These are phyloP conservation scores for Naso thynnoides DNA, from an alignment of 2,797 vertebrate genomes.

Conservation along the genomic window DNA sequence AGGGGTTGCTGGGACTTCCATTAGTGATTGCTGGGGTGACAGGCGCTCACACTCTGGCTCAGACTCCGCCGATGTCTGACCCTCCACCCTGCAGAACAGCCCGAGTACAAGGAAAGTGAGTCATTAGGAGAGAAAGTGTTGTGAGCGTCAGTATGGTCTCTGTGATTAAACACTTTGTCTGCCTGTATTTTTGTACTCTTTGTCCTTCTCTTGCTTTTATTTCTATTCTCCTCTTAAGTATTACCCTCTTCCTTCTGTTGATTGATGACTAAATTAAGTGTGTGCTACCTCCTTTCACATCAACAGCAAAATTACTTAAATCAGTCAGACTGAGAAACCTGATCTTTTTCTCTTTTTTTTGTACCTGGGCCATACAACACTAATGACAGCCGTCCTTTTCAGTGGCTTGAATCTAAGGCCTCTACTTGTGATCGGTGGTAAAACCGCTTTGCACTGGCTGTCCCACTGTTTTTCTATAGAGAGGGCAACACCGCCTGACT, in stretches of 20 bases:
- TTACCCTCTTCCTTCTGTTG: not conserved
- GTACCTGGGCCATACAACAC: not conserved
- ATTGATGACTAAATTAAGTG: not conserved
- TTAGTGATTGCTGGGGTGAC: constrained; percentile 77
- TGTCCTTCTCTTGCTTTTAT: constrained; percentile 8
- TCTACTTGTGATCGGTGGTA: too few species aligned
- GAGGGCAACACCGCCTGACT: too few species aligned
- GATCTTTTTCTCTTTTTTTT: not conserved
- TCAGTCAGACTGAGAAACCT: not conserved
- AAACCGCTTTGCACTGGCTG: too few species aligned
- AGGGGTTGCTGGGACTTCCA: constrained; percentile 68
- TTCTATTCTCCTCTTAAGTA: not conserved
- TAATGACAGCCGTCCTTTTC: not conserved
- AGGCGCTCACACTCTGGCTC: constrained; percentile 61
- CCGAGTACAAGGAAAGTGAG: constrained; percentile 47
- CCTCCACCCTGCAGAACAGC: constrained; percentile 61
- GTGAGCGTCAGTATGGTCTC: constrained; percentile 20
- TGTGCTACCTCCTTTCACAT: not conserved
- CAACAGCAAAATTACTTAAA: not conserved
- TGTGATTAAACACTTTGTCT: constrained; percentile 41
- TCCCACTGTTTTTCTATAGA: too few species aligned
- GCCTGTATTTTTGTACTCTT: constrained; percentile 4
- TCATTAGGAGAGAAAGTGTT: constrained; percentile 63
- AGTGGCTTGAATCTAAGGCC: too few species aligned
- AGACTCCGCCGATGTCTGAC: constrained; percentile 51